A percentile compares a stretch with the other conserved stretches of the same genome.
phyloP scores from a whole-genome alignment of 2,888 invertebrate species.

The Gryllus longicercus region DNA sequence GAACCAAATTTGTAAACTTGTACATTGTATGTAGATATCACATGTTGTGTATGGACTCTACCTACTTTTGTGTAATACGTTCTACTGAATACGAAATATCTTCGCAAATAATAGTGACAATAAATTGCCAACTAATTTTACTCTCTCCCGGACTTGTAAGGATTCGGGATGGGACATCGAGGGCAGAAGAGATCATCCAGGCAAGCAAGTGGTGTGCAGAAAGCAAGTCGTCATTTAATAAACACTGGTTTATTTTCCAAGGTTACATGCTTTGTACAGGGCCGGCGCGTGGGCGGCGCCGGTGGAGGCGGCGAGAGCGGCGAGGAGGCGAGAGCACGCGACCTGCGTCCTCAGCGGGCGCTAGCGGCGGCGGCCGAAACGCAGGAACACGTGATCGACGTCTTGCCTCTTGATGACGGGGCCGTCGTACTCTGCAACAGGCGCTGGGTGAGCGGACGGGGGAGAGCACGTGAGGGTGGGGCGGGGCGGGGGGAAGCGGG shows the following conservation, averaged over 20 bases:
- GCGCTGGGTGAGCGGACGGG: background rate
- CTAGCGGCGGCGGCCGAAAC: slow-evolving; percentile 79
- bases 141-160: too few relatives aligned
- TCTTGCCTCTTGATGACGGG: slow-evolving; percentile 79
- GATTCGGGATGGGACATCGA: too few relatives aligned
- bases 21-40: too few relatives aligned
- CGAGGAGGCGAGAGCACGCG: background rate
- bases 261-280: slow-evolving; percentile 9
- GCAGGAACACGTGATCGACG: slow-evolving; percentile 85
- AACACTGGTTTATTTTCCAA: slow-evolving; percentile 6
- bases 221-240: background rate
- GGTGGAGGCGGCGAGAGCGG: background rate
- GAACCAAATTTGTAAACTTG: too few relatives aligned
- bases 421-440: slow-evolving; percentile 46
- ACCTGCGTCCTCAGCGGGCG: background rate
- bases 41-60: too few relatives aligned
- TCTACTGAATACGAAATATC: too few relatives aligned
- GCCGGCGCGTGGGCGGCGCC: background rate
- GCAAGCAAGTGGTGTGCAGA: background rate
- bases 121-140: too few relatives aligned
- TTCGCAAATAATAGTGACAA: too few relatives aligned
- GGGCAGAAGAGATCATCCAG: too few relatives aligned
- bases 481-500: background rate
- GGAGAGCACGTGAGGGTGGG: background rate
- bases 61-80: too few relatives aligned